These are phyloP conservation scores for Stictonetta naevosa DNA, from an alignment of 2,113 vertebrate genomes.

Conservation along the genomic window DNA sequence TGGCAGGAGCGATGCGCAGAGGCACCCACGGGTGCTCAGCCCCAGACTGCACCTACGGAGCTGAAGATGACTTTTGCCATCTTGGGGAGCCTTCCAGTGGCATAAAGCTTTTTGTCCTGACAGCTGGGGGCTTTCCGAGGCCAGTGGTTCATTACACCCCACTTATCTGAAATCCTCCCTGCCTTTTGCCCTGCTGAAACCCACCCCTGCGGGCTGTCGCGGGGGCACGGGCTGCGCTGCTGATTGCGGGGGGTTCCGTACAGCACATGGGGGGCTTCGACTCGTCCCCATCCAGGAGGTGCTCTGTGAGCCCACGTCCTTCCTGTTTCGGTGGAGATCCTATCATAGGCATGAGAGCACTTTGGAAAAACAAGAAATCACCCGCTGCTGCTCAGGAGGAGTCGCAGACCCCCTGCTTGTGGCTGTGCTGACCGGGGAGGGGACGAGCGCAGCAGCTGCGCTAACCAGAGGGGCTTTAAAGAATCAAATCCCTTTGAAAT, in stretches of 20 bases:
- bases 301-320: background rate
- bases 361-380: background rate
- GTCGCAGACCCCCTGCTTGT: background rate
- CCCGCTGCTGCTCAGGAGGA: background rate
- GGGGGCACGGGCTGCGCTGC: background rate
- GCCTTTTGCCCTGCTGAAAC: background rate
- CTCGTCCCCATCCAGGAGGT: background rate
- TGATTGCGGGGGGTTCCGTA: background rate
- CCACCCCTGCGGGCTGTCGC: background rate
- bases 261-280: background rate
- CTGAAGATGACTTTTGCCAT: background rate
- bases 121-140: background rate
- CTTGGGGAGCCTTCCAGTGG: background rate
- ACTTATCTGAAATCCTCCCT: background rate
- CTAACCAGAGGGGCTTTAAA: background rate
- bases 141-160: background rate
- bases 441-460: rapidly evolving
- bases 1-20: background rate
- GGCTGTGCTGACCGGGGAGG: background rate
- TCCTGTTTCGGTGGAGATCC: background rate
- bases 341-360: background rate
- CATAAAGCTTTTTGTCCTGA: background rate
- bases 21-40: background rate
- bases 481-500: constrained; percentile 49
- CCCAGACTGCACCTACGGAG: background rate